Evolutionary conservation across 2,113 vertebrate species (phyloP).

Genomic region (Ceyx melanurus): DNA sequence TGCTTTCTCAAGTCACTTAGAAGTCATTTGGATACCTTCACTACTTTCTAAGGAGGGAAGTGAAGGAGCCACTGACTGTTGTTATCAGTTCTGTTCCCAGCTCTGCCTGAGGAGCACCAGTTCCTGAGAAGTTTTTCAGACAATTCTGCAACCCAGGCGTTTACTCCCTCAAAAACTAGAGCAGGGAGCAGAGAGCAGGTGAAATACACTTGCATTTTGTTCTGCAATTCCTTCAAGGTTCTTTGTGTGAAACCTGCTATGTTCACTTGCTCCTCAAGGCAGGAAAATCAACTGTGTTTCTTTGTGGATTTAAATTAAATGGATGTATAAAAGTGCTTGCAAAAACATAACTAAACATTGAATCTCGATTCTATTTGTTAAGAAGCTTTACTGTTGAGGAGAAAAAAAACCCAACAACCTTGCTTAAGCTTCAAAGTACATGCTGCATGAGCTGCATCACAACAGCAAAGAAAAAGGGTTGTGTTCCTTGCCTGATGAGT

Average conservation of each 20-base stretch:
- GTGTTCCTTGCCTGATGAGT: not conserved
- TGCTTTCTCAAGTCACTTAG: not conserved
- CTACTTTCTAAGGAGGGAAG: not conserved
- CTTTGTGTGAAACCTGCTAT: not conserved
- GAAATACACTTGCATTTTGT: not conserved
- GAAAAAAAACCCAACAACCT: not conserved
- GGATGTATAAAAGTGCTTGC: not conserved
- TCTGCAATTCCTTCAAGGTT: not conserved
- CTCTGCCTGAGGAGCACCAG: not conserved
- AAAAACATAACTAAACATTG: not conserved
- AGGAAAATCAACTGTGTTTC: not conserved
- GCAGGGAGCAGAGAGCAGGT: too few species aligned
- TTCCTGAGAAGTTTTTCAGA: not conserved
- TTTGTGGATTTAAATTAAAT: not conserved
- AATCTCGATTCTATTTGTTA: not conserved
- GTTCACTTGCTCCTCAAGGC: not conserved
- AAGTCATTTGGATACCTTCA: fast-evolving
- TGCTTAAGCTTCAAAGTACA: not conserved
- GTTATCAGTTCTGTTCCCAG: not conserved
- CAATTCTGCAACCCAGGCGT: not conserved
- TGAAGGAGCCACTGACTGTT: not conserved
- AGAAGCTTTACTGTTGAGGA: not conserved
- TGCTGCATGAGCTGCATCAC: not conserved
- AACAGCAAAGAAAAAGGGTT: not conserved
- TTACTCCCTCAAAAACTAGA: not conserved